Evolutionary conservation across 2,888 invertebrate species (phyloP).

Genomic region (Limnephilus auricula): DNA sequence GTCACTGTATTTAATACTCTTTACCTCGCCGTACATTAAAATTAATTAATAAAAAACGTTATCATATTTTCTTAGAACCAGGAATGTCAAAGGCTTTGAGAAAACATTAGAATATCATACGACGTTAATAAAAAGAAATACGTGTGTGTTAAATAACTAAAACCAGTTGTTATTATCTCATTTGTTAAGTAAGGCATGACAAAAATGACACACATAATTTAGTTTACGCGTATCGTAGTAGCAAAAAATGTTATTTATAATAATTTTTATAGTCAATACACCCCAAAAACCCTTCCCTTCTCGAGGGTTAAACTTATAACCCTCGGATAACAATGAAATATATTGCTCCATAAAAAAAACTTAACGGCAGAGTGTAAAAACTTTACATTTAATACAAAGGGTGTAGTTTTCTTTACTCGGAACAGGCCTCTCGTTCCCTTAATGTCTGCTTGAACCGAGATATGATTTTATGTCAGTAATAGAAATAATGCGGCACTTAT

Average conservation of each 20-base stretch:
- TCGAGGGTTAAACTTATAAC: conserved; percentile 29
- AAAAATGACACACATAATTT: background rate
- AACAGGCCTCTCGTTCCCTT: background rate
- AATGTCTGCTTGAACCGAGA: conserved; percentile 17
- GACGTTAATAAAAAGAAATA: background rate
- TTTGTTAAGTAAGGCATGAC: background rate
- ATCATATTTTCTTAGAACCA: background rate
- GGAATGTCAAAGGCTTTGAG: background rate
- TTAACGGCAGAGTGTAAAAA: conserved; percentile 34
- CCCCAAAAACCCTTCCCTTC: background rate
- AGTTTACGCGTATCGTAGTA: background rate
- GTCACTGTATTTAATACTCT: background rate
- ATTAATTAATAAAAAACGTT: background rate
- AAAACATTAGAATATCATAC: background rate
- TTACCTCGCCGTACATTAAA: background rate
- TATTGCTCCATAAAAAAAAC: conserved; percentile 39
- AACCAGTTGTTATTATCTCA: background rate
- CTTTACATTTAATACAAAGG: conserved; percentile 40
- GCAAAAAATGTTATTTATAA: background rate
- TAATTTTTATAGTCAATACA: background rate
- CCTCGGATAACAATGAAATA: conserved; percentile 35
- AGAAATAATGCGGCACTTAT: conserved; percentile 2
- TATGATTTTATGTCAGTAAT: conserved; percentile 26
- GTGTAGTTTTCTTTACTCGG: conserved; percentile 27
- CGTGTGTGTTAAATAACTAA: background rate